phyloP scores from a whole-genome alignment of 2,113 vertebrate genomes.

The Pristiophorus japonicus region DNA sequence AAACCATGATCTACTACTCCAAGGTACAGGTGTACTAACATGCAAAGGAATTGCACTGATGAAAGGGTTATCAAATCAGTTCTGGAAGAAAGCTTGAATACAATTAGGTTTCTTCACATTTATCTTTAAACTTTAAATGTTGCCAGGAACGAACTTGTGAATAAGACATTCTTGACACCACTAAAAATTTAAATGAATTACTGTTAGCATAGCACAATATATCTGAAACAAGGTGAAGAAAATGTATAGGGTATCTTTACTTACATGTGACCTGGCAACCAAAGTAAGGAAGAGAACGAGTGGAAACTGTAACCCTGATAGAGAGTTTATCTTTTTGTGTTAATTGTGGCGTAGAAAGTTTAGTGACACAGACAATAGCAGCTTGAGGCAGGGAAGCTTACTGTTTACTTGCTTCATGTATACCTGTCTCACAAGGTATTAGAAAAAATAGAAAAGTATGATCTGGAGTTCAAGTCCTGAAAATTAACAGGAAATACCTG shows the following conservation, averaged over 20 bases:
- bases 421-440: background rate
- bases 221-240: background rate
- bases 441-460: conserved; percentile 24
- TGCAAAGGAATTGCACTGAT: background rate
- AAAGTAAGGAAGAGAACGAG: background rate
- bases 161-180: background rate
- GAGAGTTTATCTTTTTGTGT: background rate
- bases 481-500: conserved; percentile 32
- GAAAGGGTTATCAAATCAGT: background rate
- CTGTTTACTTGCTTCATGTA: conserved; percentile 10
- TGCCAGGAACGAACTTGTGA: background rate
- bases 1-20: background rate
- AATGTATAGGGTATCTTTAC: background rate
- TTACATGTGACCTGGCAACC: background rate
- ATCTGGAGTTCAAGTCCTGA: conserved; percentile 28
- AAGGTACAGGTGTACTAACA: background rate
- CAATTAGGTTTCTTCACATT: background rate
- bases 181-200: background rate
- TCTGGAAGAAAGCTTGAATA: background rate
- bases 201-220: background rate
- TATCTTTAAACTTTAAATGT: background rate
- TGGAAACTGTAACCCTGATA: background rate
- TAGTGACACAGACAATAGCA: background rate
- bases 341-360: background rate
- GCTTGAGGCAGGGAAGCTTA: conserved; percentile 14